These are phyloP conservation scores for roundworm (Caenorhabditis elegans) DNA, from an alignment of 1,140 invertebrate species.

Conservation along the genomic window WBcel235 BX284602.5:2880501-2881000, in stretches of 20 bases:
- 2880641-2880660: no score
- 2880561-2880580: no score
- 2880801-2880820: slow-evolving; percentile 25
- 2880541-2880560: no score
- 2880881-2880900: not conserved
- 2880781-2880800: not conserved
- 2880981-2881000: slow-evolving; percentile 83
- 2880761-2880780: slow-evolving; percentile 22
- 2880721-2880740: slow-evolving; percentile 30
- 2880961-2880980: slow-evolving; percentile 79
- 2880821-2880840: slow-evolving; percentile 37
- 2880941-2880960: slow-evolving; percentile 77
- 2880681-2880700: slow-evolving; percentile 16
- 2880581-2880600: no score
- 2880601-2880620: no score
- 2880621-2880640: no score
- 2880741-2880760: slow-evolving; percentile 9
- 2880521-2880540: no score
- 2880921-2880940: slow-evolving; percentile 13
- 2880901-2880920: slow-evolving; percentile 27
- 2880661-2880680: no score
- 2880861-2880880: not conserved
- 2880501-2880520: no score
- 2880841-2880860: not conserved
- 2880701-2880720: slow-evolving; percentile 40